Evolutionary conservation across 1,140 invertebrate genomes (phyloP).

Genomic region (Leptestheria dahalacensis): DNA sequence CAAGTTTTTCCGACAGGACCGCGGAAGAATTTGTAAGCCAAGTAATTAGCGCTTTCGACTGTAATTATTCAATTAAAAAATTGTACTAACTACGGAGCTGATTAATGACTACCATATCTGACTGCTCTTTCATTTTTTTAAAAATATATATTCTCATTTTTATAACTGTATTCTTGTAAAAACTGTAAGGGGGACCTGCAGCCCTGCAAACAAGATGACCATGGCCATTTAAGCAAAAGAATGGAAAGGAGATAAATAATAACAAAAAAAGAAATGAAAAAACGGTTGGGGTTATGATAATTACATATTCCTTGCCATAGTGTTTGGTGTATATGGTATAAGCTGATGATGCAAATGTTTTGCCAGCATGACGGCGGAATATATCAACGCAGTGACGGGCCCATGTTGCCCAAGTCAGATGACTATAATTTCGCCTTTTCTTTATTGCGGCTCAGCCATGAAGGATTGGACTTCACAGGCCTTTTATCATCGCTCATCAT

Average conservation of each 20-base stretch:
- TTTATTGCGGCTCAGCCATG: background rate
- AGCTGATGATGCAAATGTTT: background rate
- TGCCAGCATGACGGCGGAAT: background rate
- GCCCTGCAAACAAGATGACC: too few species aligned
- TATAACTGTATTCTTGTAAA: too few species aligned
- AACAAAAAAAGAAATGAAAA: background rate
- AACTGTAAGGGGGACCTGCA: too few species aligned
- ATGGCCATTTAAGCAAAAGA: too few species aligned
- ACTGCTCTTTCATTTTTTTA: too few species aligned
- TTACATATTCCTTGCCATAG: background rate
- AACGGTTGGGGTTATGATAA: background rate
- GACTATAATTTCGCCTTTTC: background rate
- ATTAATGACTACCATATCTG: too few species aligned
- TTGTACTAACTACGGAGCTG: too few species aligned
- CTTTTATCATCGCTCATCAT: background rate
- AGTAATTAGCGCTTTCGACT: too few species aligned
- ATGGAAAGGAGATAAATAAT: background rate
- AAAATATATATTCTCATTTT: too few species aligned
- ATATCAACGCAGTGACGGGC: background rate
- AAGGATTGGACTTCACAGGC: background rate
- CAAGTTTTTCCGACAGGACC: too few species aligned
- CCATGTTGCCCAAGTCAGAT: background rate
- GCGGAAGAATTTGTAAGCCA: too few species aligned
- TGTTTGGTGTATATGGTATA: background rate
- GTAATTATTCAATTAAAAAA: too few species aligned